Percentiles rank a stretch among this genome's conserved stretches.
Conservation (phyloP, 2,113 vertebrate genomes). For the Tapirus terrestris region DNA sequence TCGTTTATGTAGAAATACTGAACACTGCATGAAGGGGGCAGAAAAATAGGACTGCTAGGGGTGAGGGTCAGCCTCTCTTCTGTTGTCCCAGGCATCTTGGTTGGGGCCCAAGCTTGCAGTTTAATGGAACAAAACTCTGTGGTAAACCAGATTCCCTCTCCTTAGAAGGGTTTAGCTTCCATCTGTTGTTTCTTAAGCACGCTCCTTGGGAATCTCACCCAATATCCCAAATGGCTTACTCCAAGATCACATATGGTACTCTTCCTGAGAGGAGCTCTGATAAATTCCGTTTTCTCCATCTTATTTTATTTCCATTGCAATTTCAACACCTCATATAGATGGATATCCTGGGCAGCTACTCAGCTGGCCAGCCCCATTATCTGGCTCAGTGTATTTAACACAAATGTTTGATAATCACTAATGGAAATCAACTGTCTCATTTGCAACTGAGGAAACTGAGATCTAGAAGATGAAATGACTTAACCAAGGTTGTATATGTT, state of each 20-base stretch:
- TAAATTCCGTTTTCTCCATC: slow-evolving; percentile 40
- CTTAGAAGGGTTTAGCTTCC: slow-evolving; percentile 43
- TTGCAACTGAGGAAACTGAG: neutral
- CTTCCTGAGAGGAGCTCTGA: slow-evolving; percentile 24
- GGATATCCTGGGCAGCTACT: slow-evolving; percentile 42
- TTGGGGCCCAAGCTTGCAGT: neutral
- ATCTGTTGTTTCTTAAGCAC: slow-evolving; percentile 66
- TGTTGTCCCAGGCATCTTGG: neutral
- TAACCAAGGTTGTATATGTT: neutral
- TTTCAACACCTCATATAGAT: slow-evolving; percentile 58
- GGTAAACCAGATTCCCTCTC: slow-evolving; percentile 44
- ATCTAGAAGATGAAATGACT: neutral
- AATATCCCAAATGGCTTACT: slow-evolving; percentile 1
- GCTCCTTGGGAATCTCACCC: slow-evolving; percentile 63
- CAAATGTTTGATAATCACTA: slow-evolving; percentile 32
- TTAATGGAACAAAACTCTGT: slow-evolving; percentile 19
- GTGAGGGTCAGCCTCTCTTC: neutral
- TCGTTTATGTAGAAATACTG: neutral
- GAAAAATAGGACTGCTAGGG: neutral
- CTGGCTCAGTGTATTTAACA: slow-evolving; percentile 1
- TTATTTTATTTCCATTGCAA: slow-evolving; percentile 57
- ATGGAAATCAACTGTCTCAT: slow-evolving; percentile 19
- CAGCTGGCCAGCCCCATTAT: slow-evolving; percentile 20
- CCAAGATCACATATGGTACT: slow-evolving; percentile 46
- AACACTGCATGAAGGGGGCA: neutral